phyloP scores from a whole-genome alignment of 2,113 vertebrate genomes.

The Oenanthe melanoleuca region DNA sequence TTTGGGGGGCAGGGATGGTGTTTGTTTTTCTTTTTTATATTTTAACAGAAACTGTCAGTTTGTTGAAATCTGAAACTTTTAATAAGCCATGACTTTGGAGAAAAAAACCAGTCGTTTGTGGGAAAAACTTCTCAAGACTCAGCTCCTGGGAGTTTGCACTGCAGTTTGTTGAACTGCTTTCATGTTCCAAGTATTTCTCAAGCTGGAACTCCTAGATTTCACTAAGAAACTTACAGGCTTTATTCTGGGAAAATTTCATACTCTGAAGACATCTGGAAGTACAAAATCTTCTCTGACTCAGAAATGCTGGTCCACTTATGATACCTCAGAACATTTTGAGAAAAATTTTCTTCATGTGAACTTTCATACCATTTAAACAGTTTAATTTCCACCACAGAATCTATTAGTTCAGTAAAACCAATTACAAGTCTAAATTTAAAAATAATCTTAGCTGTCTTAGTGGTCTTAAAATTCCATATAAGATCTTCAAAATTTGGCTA shows the following conservation, averaged over 20 bases:
- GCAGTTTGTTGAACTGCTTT: background rate
- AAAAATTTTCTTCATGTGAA: background rate
- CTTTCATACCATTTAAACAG: background rate
- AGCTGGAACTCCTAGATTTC: background rate
- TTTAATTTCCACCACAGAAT: background rate
- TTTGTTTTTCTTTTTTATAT: background rate
- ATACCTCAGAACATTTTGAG: background rate
- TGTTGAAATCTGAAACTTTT: background rate
- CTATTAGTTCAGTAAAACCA: background rate
- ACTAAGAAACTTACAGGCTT: background rate
- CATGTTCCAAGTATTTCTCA: background rate
- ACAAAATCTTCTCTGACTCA: background rate
- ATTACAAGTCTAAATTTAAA: background rate
- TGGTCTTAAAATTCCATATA: background rate
- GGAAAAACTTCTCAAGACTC: background rate
- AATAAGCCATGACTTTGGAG: background rate
- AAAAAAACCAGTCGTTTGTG: background rate
- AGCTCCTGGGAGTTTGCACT: background rate
- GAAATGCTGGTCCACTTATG: background rate
- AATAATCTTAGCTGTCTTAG: background rate
- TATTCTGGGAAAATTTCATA: background rate
- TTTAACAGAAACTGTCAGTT: background rate
- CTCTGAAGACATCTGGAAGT: background rate
- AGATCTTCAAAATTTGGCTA: background rate
- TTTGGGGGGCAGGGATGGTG: accelerated